Conservation (phyloP, 2,113 vertebrate genomes). For the Cercopithecus mona region DNA sequence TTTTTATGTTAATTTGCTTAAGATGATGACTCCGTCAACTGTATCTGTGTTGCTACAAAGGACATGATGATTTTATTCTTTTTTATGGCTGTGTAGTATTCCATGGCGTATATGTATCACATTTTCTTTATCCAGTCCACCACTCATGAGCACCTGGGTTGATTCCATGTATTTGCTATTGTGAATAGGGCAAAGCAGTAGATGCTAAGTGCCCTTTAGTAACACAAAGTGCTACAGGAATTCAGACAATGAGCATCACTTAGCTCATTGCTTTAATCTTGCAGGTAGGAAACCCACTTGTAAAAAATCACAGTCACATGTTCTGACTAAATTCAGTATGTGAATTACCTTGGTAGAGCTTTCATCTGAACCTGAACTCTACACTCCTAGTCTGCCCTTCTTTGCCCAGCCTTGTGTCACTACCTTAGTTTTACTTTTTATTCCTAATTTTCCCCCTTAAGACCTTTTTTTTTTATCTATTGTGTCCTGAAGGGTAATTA, state of each 20-base stretch:
- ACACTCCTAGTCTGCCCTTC: not conserved
- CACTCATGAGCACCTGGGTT: too few relatives aligned
- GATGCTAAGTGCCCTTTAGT: not conserved
- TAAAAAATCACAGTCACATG: not conserved
- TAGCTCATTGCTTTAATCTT: conserved; percentile 20
- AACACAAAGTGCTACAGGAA: not conserved
- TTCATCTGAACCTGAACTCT: not conserved
- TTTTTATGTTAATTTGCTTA: too few relatives aligned
- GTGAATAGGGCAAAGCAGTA: too few relatives aligned
- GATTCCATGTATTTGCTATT: too few relatives aligned
- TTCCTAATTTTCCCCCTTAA: not conserved
- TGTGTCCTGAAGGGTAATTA: not conserved
- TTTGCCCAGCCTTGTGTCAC: not conserved
- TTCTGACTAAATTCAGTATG: not conserved
- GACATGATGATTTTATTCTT: too few relatives aligned
- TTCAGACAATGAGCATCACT: not conserved
- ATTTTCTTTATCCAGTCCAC: too few relatives aligned
- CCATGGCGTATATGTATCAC: too few relatives aligned
- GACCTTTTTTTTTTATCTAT: not conserved
- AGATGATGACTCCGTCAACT: too few relatives aligned
- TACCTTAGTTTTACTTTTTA: not conserved
- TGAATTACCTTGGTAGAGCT: not conserved
- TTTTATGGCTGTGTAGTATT: too few relatives aligned
- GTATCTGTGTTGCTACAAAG: too few relatives aligned
- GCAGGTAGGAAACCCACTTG: not conserved